Conservation (phyloP, 2,888 invertebrate genomes). For the Diploptera punctata region DNA sequence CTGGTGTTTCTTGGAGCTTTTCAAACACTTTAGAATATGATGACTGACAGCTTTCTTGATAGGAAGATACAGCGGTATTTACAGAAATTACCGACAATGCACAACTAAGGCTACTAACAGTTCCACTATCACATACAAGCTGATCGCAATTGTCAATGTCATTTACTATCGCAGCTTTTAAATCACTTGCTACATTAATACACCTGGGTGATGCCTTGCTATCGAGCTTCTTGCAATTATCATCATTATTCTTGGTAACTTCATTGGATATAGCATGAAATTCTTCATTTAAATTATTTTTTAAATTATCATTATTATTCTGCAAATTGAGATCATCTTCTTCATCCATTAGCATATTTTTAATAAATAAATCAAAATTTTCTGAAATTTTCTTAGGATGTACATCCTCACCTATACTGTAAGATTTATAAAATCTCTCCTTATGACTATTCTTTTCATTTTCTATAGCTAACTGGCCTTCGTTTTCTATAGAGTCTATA, state of each 20-base stretch:
- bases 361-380: slow-evolving; percentile 24
- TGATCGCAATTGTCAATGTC: neutral
- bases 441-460: neutral
- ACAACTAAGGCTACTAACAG: neutral
- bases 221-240: neutral
- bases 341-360: slow-evolving; percentile 18
- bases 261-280: neutral
- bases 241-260: neutral
- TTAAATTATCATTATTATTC: neutral
- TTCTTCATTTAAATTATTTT: neutral
- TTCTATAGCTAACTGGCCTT: neutral
- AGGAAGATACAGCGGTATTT: neutral
- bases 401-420: neutral
- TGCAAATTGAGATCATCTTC: slow-evolving; percentile 1
- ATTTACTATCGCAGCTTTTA: too few relatives aligned
- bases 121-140: slow-evolving; percentile 2
- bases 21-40: too few relatives aligned
- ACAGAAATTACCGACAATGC: neutral
- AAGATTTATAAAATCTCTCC: neutral
- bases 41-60: neutral
- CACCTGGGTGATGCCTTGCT: slow-evolving; percentile 6
- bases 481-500: neutral
- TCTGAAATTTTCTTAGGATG: slow-evolving; percentile 18
- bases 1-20: too few relatives aligned
- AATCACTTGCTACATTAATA: neutral